Conservation (phyloP, 2,888 invertebrate species). For the Athalia circularis region DNA sequence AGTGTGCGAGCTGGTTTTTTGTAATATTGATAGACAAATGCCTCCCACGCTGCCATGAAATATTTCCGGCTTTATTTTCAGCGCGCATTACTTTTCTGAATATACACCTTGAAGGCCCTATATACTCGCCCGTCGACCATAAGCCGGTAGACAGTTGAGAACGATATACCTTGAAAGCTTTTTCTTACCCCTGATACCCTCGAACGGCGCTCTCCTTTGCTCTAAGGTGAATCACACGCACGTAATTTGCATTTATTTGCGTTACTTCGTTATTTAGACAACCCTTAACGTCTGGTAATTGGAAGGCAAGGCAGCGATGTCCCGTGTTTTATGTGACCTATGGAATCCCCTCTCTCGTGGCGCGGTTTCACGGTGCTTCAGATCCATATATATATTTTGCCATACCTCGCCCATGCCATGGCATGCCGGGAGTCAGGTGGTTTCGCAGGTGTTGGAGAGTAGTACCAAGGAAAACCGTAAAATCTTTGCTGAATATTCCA, state of each 20-base stretch:
- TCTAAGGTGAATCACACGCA: slow-evolving; percentile 17
- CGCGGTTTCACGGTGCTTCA: background rate
- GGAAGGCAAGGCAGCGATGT: slow-evolving; percentile 29
- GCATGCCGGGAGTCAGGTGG: background rate
- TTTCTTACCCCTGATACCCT: background rate
- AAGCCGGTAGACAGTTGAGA: slow-evolving; percentile 14
- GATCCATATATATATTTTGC: too few species aligned
- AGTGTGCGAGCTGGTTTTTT: background rate
- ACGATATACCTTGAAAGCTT: slow-evolving; percentile 13
- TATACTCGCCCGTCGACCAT: background rate
- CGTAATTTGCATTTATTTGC: slow-evolving; percentile 31
- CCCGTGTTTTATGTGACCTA: slow-evolving; percentile 17
- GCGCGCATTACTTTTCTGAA: background rate
- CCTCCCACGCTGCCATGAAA: background rate
- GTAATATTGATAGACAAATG: slow-evolving; percentile 18
- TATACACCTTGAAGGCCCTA: background rate
- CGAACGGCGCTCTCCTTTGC: background rate
- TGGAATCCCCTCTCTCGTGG: background rate
- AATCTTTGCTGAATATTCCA: slow-evolving; percentile 29
- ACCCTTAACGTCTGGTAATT: slow-evolving; percentile 31
- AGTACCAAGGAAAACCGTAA: slow-evolving; percentile 3
- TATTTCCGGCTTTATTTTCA: background rate
- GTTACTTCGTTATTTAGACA: slow-evolving; percentile 28
- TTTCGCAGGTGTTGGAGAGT: background rate
- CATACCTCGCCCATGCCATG: background rate